A percentile compares a stretch with the other conserved stretches of the same genome.
These are phyloP conservation scores for Drosophila insularis DNA, from an alignment of 1,140 invertebrate genomes.

Conservation along the genomic window DNA sequence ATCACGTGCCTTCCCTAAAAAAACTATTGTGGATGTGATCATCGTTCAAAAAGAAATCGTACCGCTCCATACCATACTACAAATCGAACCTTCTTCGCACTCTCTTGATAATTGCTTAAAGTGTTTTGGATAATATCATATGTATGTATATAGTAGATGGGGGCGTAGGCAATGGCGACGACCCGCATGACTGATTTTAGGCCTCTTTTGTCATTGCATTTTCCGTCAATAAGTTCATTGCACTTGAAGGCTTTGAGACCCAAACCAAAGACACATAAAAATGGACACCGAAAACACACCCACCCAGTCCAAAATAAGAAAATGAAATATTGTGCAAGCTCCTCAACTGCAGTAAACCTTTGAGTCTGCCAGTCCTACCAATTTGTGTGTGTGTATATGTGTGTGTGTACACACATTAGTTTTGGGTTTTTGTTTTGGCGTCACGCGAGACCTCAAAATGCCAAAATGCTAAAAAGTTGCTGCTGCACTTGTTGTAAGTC, in stretches of 20 bases:
- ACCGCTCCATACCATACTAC: neutral
- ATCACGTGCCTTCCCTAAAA: slow-evolving; percentile 50
- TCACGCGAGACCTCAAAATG: slow-evolving; percentile 23
- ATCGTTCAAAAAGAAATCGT: slow-evolving; percentile 9
- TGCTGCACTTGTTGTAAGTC: neutral
- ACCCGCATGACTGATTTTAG: slow-evolving; percentile 43
- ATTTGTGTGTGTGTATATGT: too few relatives aligned
- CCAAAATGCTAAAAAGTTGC: slow-evolving; percentile 27
- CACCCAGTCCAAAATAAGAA: slow-evolving; percentile 1
- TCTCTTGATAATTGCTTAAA: slow-evolving; percentile 61
- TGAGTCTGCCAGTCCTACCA: neutral
- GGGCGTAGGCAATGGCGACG: slow-evolving; percentile 33
- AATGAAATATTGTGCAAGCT: slow-evolving; percentile 9
- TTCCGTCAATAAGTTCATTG: slow-evolving; percentile 39
- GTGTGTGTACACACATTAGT: neutral
- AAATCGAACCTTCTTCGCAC: slow-evolving; percentile 29
- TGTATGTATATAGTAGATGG: slow-evolving; percentile 48
- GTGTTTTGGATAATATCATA: slow-evolving; percentile 46
- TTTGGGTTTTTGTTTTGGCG: slow-evolving; percentile 18
- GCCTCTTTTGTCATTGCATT: slow-evolving; percentile 25
- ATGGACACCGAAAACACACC: neutral
- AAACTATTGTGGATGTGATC: neutral
- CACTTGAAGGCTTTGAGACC: slow-evolving; percentile 15
- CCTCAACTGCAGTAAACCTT: neutral
- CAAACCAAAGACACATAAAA: neutral